Evolutionary conservation across 2,113 vertebrate species (phyloP).

Genomic region (Malurus melanocephalus): DNA sequence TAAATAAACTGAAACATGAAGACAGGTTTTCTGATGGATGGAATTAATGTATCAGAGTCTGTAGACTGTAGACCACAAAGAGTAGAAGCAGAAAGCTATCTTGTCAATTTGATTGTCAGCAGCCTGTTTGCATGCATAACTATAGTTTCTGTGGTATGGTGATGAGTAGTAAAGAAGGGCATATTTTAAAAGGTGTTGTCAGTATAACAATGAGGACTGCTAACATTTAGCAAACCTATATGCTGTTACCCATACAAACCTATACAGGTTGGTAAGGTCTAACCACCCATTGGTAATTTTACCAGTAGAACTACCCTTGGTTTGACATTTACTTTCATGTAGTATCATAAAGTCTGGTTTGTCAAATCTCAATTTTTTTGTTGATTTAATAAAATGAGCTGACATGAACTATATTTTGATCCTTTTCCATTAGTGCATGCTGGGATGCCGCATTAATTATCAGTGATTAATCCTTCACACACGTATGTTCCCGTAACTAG

Average conservation of each 20-base stretch:
- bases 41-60: background rate
- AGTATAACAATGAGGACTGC: background rate
- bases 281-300: background rate
- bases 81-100: background rate
- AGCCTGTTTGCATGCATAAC: background rate
- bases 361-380: background rate
- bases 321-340: background rate
- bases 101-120: constrained; percentile 19
- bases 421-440: background rate
- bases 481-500: background rate
- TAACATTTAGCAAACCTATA: background rate
- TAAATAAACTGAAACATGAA: background rate
- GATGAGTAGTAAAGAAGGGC: background rate
- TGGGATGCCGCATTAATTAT: background rate
- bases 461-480: background rate
- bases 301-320: background rate
- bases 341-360: background rate
- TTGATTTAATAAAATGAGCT: background rate
- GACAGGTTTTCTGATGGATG: background rate
- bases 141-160: background rate
- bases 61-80: background rate
- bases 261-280: background rate
- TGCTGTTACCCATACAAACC: background rate
- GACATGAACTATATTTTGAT: background rate
- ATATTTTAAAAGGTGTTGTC: background rate